Evolutionary conservation across 1,140 invertebrate genomes (phyloP).

Genomic region (Drosophila suzukii): DNA sequence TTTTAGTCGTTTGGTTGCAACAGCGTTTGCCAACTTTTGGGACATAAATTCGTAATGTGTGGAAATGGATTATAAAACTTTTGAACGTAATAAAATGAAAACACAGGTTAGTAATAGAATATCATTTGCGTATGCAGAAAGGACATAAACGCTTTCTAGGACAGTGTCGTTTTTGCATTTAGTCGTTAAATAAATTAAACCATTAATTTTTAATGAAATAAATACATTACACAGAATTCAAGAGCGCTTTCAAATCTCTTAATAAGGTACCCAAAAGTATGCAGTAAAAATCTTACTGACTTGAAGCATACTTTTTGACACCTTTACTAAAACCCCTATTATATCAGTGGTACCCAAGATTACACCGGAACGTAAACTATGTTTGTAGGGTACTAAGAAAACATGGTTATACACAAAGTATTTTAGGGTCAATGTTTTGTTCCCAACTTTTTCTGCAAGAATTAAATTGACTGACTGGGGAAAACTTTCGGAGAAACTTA

Average conservation of each 20-base stretch:
- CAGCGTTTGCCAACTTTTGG: neutral
- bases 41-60: conserved; percentile 4
- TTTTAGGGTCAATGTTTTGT: neutral
- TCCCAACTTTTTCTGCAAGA: neutral
- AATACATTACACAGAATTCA: too few species aligned
- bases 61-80: neutral
- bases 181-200: neutral
- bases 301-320: too few species aligned
- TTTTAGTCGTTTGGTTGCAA: neutral
- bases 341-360: too few species aligned
- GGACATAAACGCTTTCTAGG: neutral
- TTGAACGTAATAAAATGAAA: neutral
- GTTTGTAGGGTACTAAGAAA: neutral
- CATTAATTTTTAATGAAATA: neutral
- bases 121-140: neutral
- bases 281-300: too few species aligned
- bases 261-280: too few species aligned
- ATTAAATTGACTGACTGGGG: neutral
- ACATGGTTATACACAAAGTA: neutral
- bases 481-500: conserved; percentile 1
- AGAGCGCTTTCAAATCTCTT: too few species aligned
- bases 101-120: neutral
- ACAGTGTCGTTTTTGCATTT: neutral
- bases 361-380: too few species aligned
- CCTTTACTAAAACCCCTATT: too few species aligned